Evolutionary conservation across 2,113 vertebrate species (phyloP), one percentile per base, ranked within the genome.

Genomic region (Seriola dumerili): DNA sequence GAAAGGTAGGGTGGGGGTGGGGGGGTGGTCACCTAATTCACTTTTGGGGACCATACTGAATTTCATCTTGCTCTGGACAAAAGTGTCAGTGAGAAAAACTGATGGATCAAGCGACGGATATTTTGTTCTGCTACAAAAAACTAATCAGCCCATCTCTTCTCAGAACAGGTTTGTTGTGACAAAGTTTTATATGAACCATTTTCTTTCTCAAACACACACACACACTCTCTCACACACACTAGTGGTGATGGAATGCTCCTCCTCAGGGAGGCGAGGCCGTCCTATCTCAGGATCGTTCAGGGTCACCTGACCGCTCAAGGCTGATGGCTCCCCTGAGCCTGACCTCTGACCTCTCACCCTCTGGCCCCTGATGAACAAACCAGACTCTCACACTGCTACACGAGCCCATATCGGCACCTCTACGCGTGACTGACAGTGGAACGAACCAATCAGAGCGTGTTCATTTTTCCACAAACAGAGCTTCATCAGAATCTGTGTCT

Each of bases 281-380:
- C 69, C 86, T 79, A 82, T 89, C 83, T 78, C 54, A 75, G 83
- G 84, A 89, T 86, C 73, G 88, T 92, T 91, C 64, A 42, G 91
- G 92, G 90, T 93, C 91, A 91, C 78, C 89, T 91, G 79, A 87
- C 85, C 21, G 88, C 83, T 93, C 79, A 50, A 8, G 5, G 74
- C 52, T 81, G 88, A 93, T 69, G 78, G 83, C 66, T 93, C 93
- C 92, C 90, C 88, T 75, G 91, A 91, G 92, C 66, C 86, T 83
- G 88, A 91, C 74, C 86, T 75, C 57, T 76, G 19, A 88, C 89
- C 91, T 78, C 66, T 91, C 66, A 84, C 91, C 86, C 84, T 34
- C 9, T 21, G 63, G 71, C 88, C 86, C 74, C 88, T 92, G 89
- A 92, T 91, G 91, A 88, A 91, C 86, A 89, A 90, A 91, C 79